Percentiles rank a stretch among this genome's conserved stretches.
Conservation (phyloP, 2,797 vertebrate genomes). For the Trematomus bernacchii region DNA sequence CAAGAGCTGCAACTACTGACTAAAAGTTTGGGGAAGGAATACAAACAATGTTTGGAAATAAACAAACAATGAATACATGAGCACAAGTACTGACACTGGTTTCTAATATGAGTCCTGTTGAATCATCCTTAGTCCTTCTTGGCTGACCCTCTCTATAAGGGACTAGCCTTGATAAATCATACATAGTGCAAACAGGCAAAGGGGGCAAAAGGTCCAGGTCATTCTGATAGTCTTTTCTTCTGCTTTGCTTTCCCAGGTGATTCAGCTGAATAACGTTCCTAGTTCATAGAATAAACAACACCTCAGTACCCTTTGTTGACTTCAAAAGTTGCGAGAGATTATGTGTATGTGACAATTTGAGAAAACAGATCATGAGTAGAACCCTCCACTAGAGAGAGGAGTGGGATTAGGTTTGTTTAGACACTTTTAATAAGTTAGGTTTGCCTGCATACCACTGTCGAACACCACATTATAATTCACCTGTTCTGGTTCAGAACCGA, state of each 20-base stretch:
- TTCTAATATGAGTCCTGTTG: conserved; percentile 42
- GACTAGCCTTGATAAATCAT: conserved; percentile 68
- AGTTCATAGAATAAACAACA: conserved; percentile 48
- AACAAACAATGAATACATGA: conserved; percentile 61
- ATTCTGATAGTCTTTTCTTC: conserved; percentile 41
- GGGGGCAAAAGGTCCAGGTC: conserved; percentile 50
- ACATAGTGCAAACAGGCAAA: conserved; percentile 31
- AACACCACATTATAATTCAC: background rate
- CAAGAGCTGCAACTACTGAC: conserved; percentile 60
- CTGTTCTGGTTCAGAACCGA: background rate
- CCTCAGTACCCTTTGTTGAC: conserved; percentile 51
- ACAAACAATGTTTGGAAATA: conserved; percentile 43
- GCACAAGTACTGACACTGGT: conserved; percentile 17
- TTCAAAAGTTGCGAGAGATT: conserved; percentile 33
- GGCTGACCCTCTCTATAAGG: conserved; percentile 18
- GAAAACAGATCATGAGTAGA: conserved; percentile 30
- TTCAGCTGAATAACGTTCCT: conserved; percentile 46
- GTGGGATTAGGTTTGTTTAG: conserved; percentile 6
- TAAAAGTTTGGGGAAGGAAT: conserved; percentile 59
- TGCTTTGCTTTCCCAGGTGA: conserved; percentile 17
- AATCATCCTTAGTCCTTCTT: conserved; percentile 31
- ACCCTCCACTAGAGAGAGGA: conserved; percentile 13
- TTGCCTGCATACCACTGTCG: background rate
- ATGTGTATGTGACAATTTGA: conserved; percentile 14
- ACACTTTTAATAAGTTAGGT: background rate